Conservation (phyloP, 2,797 vertebrate species). For the Anguilla anguilla region DNA sequence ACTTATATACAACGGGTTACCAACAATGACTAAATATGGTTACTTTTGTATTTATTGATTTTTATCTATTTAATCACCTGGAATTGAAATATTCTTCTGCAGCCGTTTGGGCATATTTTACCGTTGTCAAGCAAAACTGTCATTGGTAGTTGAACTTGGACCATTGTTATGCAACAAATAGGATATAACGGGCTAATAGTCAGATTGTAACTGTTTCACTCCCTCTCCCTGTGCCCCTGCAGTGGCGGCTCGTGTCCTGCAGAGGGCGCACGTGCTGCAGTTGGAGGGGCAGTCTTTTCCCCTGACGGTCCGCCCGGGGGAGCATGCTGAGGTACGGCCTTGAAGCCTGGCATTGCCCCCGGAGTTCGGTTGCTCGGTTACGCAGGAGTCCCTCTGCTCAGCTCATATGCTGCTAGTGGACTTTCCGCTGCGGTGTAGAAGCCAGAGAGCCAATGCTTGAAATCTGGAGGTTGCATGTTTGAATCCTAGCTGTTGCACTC, state of each 20-base stretch:
- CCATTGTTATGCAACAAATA: too few species aligned
- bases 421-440: neutral
- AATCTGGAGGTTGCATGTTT: neutral
- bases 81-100: too few species aligned
- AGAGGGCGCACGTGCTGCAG: constrained; percentile 41
- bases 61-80: too few species aligned
- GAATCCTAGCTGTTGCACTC: neutral
- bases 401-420: neutral
- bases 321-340: constrained; percentile 47
- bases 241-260: constrained; percentile 51
- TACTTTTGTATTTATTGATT: too few species aligned
- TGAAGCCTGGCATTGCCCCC: neutral
- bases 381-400: neutral
- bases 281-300: constrained; percentile 38
- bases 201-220: too few species aligned
- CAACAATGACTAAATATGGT: too few species aligned
- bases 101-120: too few species aligned
- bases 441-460: neutral
- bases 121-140: too few species aligned
- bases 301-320: constrained; percentile 40
- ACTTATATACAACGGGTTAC: too few species aligned
- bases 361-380: neutral
- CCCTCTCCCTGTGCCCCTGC: neutral
- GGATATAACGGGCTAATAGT: too few species aligned
- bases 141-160: too few species aligned